Evolutionary conservation across 2,113 vertebrate species (phyloP).

Genomic region (Nothobranchius kuhntae): DNA sequence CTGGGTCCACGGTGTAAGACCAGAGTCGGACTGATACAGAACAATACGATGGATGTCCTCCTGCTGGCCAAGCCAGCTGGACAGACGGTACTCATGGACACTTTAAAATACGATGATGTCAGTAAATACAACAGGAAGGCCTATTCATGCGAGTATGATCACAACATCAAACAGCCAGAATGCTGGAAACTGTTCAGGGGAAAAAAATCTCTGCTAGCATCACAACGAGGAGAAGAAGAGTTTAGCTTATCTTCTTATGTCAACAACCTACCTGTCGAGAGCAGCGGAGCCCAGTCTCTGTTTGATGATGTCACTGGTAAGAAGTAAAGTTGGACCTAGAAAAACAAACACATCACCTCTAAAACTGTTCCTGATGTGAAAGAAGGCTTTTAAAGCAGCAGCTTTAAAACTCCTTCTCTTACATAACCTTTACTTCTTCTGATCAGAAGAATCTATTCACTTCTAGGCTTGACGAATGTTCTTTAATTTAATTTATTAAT

Average conservation of each 20-base stretch:
- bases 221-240: neutral
- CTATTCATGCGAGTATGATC: neutral
- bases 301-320: slow-evolving; percentile 92
- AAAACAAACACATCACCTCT: neutral
- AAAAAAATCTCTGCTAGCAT: neutral
- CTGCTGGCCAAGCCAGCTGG: slow-evolving; percentile 95
- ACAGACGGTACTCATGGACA: slow-evolving; percentile 91
- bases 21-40: slow-evolving; percentile 90
- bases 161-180: no score
- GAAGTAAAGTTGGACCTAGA: slow-evolving; percentile 86
- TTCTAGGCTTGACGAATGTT: no score
- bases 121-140: neutral
- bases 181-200: no score
- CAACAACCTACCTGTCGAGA: slow-evolving; percentile 85
- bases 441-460: no score
- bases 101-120: slow-evolving; percentile 59
- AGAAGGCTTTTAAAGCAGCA: no score
- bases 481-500: no score
- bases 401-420: no score
- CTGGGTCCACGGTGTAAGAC: slow-evolving; percentile 93
- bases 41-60: slow-evolving; percentile 95
- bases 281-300: slow-evolving; percentile 89
- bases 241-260: no score
- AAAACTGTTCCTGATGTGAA: no score
- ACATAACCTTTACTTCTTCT: no score